These are phyloP conservation scores for Capreolus pygargus DNA, from an alignment of 2,113 vertebrate genomes.

Conservation along the genomic window DNA sequence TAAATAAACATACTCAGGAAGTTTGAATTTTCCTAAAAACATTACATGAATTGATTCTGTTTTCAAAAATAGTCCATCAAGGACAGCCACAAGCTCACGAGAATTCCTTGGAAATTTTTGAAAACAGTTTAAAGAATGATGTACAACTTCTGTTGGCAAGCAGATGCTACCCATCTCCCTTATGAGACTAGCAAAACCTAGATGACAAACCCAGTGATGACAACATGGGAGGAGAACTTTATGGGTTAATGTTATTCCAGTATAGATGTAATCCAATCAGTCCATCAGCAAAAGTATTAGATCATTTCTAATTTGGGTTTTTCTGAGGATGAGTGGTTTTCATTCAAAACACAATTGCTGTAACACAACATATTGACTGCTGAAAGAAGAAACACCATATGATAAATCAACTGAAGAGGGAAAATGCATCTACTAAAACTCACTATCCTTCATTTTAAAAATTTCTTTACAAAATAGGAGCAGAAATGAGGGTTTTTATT, in stretches of 20 bases:
- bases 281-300: not conserved
- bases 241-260: accelerated
- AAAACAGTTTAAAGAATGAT: not conserved
- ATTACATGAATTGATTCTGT: not conserved
- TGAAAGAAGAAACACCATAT: not conserved
- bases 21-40: not conserved
- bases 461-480: not conserved
- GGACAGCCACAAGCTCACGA: not conserved
- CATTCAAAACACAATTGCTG: not conserved
- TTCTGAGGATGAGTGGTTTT: not conserved
- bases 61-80: not conserved
- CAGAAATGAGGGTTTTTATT: not conserved
- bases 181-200: not conserved
- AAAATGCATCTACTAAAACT: not conserved
- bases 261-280: not conserved
- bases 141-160: not conserved
- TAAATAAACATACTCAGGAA: not conserved
- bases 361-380: not conserved
- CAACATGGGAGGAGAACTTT: not conserved
- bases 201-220: not conserved
- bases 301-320: not conserved
- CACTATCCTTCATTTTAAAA: not conserved
- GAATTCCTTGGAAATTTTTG: not conserved
- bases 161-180: not conserved
- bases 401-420: not conserved